Evolutionary conservation across 2,113 vertebrate genomes (phyloP).

Genomic region (Monarcha castaneiventris): DNA sequence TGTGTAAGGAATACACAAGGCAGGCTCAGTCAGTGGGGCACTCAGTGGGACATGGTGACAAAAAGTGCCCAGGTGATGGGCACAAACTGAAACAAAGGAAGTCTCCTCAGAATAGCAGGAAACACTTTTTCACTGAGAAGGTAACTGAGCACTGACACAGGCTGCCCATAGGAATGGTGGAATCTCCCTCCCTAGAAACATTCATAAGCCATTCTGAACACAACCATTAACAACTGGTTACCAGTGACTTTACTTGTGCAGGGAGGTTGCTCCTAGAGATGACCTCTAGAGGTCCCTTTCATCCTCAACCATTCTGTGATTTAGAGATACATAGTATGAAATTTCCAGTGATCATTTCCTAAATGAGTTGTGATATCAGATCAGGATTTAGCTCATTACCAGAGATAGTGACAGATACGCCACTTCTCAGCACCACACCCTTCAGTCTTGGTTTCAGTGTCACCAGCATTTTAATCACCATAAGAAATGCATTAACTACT

Average conservation of each 20-base stretch:
- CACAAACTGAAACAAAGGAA: not conserved
- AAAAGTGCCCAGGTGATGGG: not conserved
- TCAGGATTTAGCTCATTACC: not conserved
- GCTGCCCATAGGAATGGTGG: not conserved
- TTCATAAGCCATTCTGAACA: not conserved
- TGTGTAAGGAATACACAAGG: not conserved
- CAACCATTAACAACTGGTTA: not conserved
- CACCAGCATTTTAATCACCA: not conserved
- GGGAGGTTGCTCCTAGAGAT: not conserved
- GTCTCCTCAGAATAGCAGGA: not conserved
- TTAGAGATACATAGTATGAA: not conserved
- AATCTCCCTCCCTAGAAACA: not conserved
- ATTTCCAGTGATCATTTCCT: not conserved
- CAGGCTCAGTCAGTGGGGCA: not conserved
- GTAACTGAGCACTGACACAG: not conserved
- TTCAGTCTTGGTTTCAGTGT: not conserved
- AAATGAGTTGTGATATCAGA: not conserved
- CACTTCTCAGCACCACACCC: not conserved
- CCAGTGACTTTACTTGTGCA: not conserved
- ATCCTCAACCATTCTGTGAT: not conserved
- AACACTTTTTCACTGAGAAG: not conserved
- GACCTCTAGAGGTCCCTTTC: not conserved
- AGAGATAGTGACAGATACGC: not conserved
- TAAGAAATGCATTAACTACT: not conserved
- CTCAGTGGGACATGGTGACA: no score